Evolutionary conservation across 2,797 vertebrate genomes (phyloP).

Genomic region (Natrix natrix): DNA sequence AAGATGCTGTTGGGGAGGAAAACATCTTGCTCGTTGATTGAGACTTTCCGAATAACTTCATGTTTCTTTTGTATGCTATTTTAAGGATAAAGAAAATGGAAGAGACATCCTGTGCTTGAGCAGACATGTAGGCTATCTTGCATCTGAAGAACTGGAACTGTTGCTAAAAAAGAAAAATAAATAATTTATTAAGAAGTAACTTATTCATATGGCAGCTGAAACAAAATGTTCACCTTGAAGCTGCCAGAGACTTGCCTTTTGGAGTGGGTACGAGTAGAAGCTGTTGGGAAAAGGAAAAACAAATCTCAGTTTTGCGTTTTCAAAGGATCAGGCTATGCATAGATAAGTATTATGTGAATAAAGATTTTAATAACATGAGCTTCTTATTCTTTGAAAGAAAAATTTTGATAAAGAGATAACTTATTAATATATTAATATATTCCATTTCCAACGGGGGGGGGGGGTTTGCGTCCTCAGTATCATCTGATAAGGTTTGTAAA

Average conservation of each 20-base stretch:
- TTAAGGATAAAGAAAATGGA: slow-evolving; percentile 6
- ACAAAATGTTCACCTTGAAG: slow-evolving; percentile 33
- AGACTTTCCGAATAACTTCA: background rate
- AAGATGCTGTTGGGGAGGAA: background rate
- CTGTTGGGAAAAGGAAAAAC: slow-evolving; percentile 54
- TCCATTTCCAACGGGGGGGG: background rate
- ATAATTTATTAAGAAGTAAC: slow-evolving; percentile 67
- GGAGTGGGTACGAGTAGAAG: slow-evolving; percentile 56
- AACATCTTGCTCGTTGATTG: background rate
- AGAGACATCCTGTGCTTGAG: slow-evolving; percentile 10
- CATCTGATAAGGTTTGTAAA: background rate
- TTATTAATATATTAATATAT: background rate
- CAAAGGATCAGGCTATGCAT: slow-evolving; percentile 58
- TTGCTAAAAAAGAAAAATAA: slow-evolving; percentile 50
- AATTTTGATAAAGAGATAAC: background rate
- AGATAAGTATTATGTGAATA: slow-evolving; percentile 69
- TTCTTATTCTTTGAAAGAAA: slow-evolving; percentile 38
- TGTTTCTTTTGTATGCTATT: slow-evolving; percentile 11
- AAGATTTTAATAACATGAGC: slow-evolving; percentile 71
- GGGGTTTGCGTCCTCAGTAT: background rate
- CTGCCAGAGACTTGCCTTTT: slow-evolving; percentile 53
- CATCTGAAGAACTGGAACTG: slow-evolving; percentile 54
- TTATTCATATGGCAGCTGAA: slow-evolving; percentile 67
- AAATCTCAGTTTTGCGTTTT: slow-evolving; percentile 53
- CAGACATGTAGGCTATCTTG: slow-evolving; percentile 12